A percentile compares a stretch with the other conserved stretches of the same genome.
These are phyloP conservation scores for Leptopilina myrica DNA, from an alignment of 2,888 invertebrate species.

Conservation along the genomic window DNA sequence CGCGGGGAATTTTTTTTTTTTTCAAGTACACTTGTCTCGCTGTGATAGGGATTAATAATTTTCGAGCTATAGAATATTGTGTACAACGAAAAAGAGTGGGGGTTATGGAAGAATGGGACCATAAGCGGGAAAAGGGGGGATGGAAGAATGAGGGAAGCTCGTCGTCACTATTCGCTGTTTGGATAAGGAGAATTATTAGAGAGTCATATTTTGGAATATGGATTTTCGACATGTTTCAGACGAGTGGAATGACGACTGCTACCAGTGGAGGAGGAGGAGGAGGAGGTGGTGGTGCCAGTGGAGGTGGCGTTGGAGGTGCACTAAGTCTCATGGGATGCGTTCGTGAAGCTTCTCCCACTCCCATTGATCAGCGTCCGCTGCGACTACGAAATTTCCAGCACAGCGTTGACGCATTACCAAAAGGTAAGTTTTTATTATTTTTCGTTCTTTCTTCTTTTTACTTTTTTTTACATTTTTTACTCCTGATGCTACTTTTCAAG, in stretches of 20 bases:
- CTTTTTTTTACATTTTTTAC: not conserved
- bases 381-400: constrained; percentile 65
- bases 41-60: constrained; percentile 12
- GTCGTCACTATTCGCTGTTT: not conserved
- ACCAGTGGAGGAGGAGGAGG: constrained; percentile 66
- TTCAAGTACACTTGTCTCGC: constrained; percentile 18
- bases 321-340: constrained; percentile 84
- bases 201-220: constrained; percentile 29
- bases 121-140: not conserved
- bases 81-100: too few species aligned
- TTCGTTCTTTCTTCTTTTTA: not conserved
- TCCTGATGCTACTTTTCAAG: too few species aligned
- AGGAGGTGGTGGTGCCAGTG: constrained; percentile 77
- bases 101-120: constrained; percentile 7
- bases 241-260: constrained; percentile 34
- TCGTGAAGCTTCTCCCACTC: constrained; percentile 80
- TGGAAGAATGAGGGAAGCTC: constrained; percentile 12
- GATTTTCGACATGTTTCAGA: constrained; percentile 32
- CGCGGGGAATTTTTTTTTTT: not conserved
- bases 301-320: constrained; percentile 79
- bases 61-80: not conserved
- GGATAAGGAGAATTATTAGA: constrained; percentile 22
- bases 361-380: constrained; percentile 78
- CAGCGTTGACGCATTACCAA: constrained; percentile 69
- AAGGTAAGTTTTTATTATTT: constrained; percentile 64